phyloP scores from a whole-genome alignment of 1,140 invertebrate species.

The Cydia amplana region DNA sequence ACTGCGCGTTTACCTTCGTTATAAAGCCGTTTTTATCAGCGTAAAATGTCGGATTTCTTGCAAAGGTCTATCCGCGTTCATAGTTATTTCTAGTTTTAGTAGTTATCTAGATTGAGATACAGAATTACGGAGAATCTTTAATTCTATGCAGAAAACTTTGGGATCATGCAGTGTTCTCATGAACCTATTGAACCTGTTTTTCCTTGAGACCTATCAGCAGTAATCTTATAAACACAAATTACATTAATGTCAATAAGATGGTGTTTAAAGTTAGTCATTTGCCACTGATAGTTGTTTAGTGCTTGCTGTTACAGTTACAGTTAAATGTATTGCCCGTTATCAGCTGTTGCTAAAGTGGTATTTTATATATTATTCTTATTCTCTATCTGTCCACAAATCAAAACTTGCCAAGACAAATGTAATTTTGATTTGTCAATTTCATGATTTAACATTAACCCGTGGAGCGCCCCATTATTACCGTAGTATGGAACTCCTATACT shows the following conservation, averaged over 20 bases:
- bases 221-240: background rate
- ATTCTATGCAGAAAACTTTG: background rate
- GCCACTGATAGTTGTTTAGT: too few species aligned
- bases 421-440: too few species aligned
- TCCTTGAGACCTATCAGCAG: background rate
- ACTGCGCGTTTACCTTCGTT: background rate
- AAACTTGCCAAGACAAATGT: too few species aligned
- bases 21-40: background rate
- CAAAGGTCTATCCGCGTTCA: conserved; percentile 56
- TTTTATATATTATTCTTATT: too few species aligned
- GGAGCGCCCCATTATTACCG: too few species aligned
- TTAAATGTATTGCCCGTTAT: too few species aligned
- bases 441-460: too few species aligned
- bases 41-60: conserved; percentile 43
- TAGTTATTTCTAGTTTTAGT: background rate
- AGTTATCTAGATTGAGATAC: conserved; percentile 54
- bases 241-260: background rate
- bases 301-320: background rate
- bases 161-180: background rate
- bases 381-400: too few species aligned
- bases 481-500: too few species aligned
- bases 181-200: background rate
- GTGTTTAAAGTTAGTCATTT: background rate
- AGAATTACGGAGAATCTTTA: conserved; percentile 25
- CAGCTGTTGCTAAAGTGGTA: too few species aligned